phyloP scores from a whole-genome alignment of 2,888 invertebrate species.

The Melieria picta region DNA sequence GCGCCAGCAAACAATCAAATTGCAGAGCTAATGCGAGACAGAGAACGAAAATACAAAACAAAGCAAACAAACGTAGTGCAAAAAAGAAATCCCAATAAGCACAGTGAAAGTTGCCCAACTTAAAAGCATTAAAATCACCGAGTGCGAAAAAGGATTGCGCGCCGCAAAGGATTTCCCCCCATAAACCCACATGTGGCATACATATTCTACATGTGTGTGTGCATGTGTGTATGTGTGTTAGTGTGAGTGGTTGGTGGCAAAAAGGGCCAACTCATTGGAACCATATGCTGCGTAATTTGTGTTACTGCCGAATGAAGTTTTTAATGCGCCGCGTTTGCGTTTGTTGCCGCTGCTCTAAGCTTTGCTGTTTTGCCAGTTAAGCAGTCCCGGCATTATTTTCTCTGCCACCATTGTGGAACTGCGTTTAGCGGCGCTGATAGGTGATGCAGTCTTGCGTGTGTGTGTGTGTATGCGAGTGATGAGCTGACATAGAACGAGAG shows the following conservation, averaged over 20 bases:
- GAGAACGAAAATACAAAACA: constrained; percentile 17
- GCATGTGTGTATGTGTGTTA: constrained; percentile 2
- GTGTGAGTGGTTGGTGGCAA: constrained; percentile 4
- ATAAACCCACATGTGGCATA: constrained; percentile 45
- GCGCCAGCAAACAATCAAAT: constrained; percentile 21
- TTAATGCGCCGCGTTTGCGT: constrained; percentile 40
- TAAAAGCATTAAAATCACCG: constrained; percentile 58
- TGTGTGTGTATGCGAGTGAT: constrained; percentile 24
- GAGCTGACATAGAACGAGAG: constrained; percentile 5
- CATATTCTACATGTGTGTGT: constrained; percentile 31
- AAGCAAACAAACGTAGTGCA: constrained; percentile 28
- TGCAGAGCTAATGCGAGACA: constrained; percentile 17
- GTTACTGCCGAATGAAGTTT: constrained; percentile 62
- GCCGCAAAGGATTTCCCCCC: constrained; percentile 10
- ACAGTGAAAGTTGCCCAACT: constrained; percentile 39
- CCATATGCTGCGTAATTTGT: constrained; percentile 67
- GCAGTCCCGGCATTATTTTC: constrained; percentile 4
- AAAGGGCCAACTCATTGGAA: constrained; percentile 60
- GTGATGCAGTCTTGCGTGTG: not conserved
- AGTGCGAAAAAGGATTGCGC: constrained; percentile 33
- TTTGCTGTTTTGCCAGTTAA: constrained; percentile 15
- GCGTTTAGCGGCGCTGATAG: constrained; percentile 1
- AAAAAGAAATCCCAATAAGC: not conserved
- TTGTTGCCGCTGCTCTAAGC: constrained; percentile 34
- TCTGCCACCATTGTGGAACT: not conserved